Conservation (phyloP, 2,113 vertebrate species). For the Chloebia gouldiae region DNA sequence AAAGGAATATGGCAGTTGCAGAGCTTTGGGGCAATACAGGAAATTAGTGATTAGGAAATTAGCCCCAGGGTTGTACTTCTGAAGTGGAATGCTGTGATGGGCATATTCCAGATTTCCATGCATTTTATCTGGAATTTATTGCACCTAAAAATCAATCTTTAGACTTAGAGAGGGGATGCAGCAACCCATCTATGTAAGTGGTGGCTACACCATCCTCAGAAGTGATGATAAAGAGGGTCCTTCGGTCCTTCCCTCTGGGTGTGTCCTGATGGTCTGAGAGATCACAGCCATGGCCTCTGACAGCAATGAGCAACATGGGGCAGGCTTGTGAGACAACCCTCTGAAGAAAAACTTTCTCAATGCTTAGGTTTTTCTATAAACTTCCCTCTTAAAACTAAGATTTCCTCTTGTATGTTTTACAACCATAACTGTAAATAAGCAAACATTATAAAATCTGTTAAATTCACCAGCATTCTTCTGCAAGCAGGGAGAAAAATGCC, state of each 20-base stretch:
- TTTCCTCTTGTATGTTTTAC: background rate
- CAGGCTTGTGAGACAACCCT: background rate
- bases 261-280: background rate
- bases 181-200: rapidly evolving
- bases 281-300: background rate
- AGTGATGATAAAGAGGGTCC: background rate
- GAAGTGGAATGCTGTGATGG: background rate
- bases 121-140: background rate
- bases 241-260: background rate
- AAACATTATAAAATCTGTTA: background rate
- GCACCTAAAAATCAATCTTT: background rate
- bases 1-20: background rate
- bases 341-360: background rate
- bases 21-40: background rate
- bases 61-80: background rate
- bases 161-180: background rate
- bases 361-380: background rate
- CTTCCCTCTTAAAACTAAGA: background rate
- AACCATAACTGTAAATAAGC: background rate
- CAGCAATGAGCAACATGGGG: rapidly evolving
- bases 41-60: background rate
- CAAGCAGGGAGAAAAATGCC: background rate
- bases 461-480: background rate
- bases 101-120: background rate
- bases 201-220: background rate